A percentile compares a stretch with the other conserved stretches of the same genome.
phyloP scores from a whole-genome alignment of 1,140 invertebrate genomes.

The Schmidtea mediterranea region DNA sequence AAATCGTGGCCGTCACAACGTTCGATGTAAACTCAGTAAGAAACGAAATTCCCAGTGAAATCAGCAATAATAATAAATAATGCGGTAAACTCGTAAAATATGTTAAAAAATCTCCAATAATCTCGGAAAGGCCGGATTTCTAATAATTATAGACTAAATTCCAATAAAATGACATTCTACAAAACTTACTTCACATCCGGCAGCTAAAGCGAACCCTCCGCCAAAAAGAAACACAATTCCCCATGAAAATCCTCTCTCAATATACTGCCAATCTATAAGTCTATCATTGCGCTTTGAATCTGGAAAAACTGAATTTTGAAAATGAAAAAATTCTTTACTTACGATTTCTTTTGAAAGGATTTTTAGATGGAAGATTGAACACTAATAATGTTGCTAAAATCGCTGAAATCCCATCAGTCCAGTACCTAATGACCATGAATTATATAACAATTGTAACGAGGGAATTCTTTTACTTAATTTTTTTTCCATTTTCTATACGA shows the following conservation, averaged over 20 bases:
- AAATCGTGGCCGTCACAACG: conserved; percentile 52
- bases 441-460: no score
- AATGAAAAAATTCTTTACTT: no score
- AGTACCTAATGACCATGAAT: no score
- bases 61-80: conserved; percentile 16
- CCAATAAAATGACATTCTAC: not conserved
- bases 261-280: conserved; percentile 17
- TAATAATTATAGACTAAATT: not conserved
- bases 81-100: conserved; percentile 14
- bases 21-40: conserved; percentile 56
- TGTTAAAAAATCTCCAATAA: conserved; percentile 15
- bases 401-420: no score
- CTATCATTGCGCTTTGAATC: no score
- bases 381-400: no score
- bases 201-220: conserved; percentile 56
- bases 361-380: no score
- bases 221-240: conserved; percentile 31
- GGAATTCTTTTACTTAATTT: no score
- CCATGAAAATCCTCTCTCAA: conserved; percentile 28
- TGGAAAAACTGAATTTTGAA: no score
- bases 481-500: no score
- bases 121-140: conserved; percentile 11
- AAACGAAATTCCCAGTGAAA: conserved; percentile 18
- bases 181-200: conserved; percentile 7
- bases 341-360: no score